Percentiles rank a stretch among this genome's conserved stretches.
Conservation (phyloP, 2,113 vertebrate genomes). For the Archilochus colubris region DNA sequence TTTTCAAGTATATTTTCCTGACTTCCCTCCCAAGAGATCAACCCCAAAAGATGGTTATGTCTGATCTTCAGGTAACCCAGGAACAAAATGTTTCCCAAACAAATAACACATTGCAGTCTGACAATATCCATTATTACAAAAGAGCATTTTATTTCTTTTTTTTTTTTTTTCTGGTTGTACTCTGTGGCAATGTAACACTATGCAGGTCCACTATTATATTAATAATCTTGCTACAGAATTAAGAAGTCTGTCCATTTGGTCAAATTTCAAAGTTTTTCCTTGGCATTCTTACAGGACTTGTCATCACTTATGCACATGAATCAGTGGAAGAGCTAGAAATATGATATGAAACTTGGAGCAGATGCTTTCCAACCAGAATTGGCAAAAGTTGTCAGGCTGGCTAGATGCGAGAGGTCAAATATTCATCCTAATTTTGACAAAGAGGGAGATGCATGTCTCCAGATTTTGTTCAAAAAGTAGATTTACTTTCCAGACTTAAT, state of each 20-base stretch:
- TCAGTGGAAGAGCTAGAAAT: neutral
- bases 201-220: slow-evolving; percentile 14
- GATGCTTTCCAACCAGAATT: neutral
- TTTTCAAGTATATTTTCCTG: neutral
- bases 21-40: slow-evolving; percentile 3
- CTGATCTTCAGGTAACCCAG: slow-evolving; percentile 26
- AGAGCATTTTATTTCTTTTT: slow-evolving; percentile 71
- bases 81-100: slow-evolving; percentile 20
- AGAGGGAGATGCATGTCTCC: neutral
- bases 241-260: slow-evolving; percentile 43
- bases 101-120: slow-evolving; percentile 51
- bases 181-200: slow-evolving; percentile 55
- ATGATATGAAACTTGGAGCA: neutral
- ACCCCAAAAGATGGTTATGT: neutral
- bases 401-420: slow-evolving; percentile 11
- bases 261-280: slow-evolving; percentile 61
- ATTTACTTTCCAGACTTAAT: neutral
- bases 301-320: slow-evolving; percentile 29
- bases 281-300: slow-evolving; percentile 28
- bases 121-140: slow-evolving; percentile 64
- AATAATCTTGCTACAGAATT: slow-evolving; percentile 48
- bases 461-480: slow-evolving; percentile 5
- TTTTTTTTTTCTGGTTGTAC: slow-evolving; percentile 37
- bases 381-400: neutral
- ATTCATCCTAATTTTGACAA: neutral